Evolutionary conservation across 2,797 vertebrate species (phyloP).

Genomic region (Betta splendens): DNA sequence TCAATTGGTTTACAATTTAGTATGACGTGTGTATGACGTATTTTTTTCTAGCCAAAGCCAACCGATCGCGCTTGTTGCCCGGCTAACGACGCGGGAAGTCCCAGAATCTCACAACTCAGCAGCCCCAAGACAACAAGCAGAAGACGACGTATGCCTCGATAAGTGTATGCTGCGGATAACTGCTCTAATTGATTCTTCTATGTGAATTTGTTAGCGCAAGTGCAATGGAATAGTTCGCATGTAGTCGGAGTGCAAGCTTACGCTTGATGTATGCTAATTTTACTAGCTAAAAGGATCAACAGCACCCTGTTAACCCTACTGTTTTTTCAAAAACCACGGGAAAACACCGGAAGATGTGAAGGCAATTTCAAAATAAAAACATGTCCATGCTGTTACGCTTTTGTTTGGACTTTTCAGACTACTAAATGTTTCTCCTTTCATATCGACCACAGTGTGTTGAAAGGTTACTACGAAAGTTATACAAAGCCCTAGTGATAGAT

Average conservation of each 20-base stretch:
- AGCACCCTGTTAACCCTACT: not conserved
- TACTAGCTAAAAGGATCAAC: conserved; percentile 14
- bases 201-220: conserved; percentile 7
- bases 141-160: not conserved
- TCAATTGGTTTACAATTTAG: not conserved
- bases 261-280: not conserved
- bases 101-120: conserved; percentile 8
- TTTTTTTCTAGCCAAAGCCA: conserved; percentile 38
- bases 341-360: not conserved
- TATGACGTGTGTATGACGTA: conserved; percentile 3
- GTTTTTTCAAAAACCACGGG: not conserved
- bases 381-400: too few species aligned
- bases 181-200: fast-evolving
- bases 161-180: not conserved
- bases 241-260: not conserved
- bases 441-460: not conserved
- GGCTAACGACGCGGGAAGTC: conserved; percentile 51
- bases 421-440: not conserved
- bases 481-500: fast-evolving
- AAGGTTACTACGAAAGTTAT: not conserved
- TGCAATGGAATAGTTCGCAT: not conserved
- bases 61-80: conserved; percentile 23
- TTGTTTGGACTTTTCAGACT: not conserved
- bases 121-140: conserved; percentile 1
- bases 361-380: conserved; percentile 18